Percentiles rank a stretch among this genome's conserved stretches.
Conservation (phyloP, 1,140 invertebrate genomes). For the Vanessa tameamea region DNA sequence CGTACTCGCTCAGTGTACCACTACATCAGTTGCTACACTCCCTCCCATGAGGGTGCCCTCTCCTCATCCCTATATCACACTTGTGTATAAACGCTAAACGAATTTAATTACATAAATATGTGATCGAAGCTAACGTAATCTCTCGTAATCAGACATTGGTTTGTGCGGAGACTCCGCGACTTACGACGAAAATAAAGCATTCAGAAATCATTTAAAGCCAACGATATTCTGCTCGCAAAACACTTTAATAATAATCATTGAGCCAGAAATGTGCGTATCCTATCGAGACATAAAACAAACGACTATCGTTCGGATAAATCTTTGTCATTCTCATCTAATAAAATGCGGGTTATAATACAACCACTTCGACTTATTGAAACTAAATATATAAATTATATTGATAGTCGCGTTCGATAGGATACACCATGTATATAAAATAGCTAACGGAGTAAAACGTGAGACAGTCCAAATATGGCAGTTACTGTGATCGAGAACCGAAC, state of each 20-base stretch:
- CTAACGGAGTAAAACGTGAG: constrained; percentile 41
- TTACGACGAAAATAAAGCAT: not conserved
- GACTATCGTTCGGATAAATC: not conserved
- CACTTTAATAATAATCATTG: constrained; percentile 36
- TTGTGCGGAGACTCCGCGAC: constrained; percentile 29
- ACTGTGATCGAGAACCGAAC: constrained; percentile 41
- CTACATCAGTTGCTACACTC: not conserved
- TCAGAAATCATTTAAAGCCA: constrained; percentile 20
- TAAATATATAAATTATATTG: not conserved
- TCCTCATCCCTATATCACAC: not conserved
- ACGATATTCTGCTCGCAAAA: constrained; percentile 13
- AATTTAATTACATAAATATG: constrained; percentile 14
- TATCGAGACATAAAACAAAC: not conserved
- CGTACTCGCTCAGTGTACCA: not conserved
- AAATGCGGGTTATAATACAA: not conserved
- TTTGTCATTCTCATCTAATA: not conserved
- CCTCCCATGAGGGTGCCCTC: not conserved
- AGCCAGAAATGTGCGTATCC: constrained; percentile 32
- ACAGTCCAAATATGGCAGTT: constrained; percentile 61
- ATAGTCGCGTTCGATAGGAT: constrained; percentile 9
- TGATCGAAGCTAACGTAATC: constrained; percentile 20
- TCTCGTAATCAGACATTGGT: constrained; percentile 1
- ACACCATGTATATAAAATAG: constrained; percentile 24
- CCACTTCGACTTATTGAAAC: not conserved
- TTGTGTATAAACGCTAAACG: constrained; percentile 10